Evolutionary conservation across 1,140 invertebrate genomes (phyloP).

Genomic region (Pissodes strobi): DNA sequence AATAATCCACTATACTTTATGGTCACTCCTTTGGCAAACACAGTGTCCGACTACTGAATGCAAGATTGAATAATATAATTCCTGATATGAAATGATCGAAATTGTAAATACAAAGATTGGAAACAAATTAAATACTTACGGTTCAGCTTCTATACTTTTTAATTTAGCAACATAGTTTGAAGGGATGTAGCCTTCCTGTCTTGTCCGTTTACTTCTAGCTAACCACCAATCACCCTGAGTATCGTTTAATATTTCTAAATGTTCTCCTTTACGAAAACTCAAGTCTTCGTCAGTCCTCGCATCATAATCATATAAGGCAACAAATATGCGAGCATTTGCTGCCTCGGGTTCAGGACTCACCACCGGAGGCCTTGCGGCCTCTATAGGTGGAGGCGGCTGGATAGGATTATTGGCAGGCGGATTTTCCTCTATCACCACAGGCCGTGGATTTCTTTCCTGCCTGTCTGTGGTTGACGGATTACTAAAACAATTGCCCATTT

Average conservation of each 20-base stretch:
- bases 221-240: slow-evolving; percentile 99
- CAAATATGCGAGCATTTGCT: slow-evolving; percentile 69
- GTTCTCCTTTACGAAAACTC: slow-evolving; percentile 97
- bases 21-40: too few relatives aligned
- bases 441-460: slow-evolving; percentile 63
- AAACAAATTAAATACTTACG: slow-evolving; percentile 88
- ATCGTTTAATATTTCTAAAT: slow-evolving; percentile 97
- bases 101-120: too few relatives aligned
- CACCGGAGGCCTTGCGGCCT: slow-evolving; percentile 62
- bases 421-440: slow-evolving; percentile 59
- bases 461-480: slow-evolving; percentile 67
- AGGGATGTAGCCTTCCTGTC: slow-evolving; percentile 97
- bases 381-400: slow-evolving; percentile 62
- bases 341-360: slow-evolving; percentile 67
- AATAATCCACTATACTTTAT: too few relatives aligned
- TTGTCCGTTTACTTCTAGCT: slow-evolving; percentile 90
- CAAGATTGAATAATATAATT: too few relatives aligned
- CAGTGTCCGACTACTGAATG: too few relatives aligned
- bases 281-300: slow-evolving; percentile 98
- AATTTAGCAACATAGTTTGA: slow-evolving; percentile 99
- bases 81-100: too few relatives aligned
- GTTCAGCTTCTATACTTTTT: slow-evolving; percentile 99
- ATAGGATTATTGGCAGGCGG: slow-evolving; percentile 66
- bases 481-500: slow-evolving; percentile 76
- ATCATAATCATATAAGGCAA: slow-evolving; percentile 98